A percentile compares a stretch with the other conserved stretches of the same genome.
These are phyloP conservation scores for Thalassaphorura encarpata DNA, from an alignment of 1,140 invertebrate genomes.

Conservation along the genomic window DNA sequence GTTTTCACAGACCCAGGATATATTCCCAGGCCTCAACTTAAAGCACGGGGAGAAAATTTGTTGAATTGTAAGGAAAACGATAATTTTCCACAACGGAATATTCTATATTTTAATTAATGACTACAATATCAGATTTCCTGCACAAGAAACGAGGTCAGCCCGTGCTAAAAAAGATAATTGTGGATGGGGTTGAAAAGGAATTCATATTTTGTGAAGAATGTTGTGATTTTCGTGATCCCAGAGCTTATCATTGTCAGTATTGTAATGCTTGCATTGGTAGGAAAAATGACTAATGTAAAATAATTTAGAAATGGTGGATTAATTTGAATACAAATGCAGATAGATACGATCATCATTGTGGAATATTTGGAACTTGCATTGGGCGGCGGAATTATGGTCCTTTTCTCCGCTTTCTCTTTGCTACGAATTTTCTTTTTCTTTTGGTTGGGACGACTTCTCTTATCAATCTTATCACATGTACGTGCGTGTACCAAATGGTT, in stretches of 20 bases:
- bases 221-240: not conserved
- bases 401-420: constrained; percentile 1
- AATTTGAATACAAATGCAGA: not conserved
- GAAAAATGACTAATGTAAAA: not conserved
- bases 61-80: no score
- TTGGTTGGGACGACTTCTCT: not conserved
- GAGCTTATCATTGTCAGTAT: not conserved
- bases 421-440: not conserved
- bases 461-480: not conserved
- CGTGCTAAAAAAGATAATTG: not conserved
- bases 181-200: not conserved
- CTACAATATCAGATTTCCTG: no score
- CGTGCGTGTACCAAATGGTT: no score
- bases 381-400: constrained; percentile 9
- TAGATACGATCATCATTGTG: constrained; percentile 9
- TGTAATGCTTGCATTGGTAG: constrained; percentile 1
- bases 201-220: not conserved
- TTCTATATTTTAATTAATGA: constrained; percentile 4
- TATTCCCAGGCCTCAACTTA: not conserved
- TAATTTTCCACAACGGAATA: no score
- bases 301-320: not conserved
- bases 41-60: no score
- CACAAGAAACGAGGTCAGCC: no score
- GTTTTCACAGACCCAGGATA: not conserved
- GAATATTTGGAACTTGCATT: constrained; percentile 6